Base-by-base conservation (phyloP, 2,888 invertebrate species). In the Lordiphosa fenestrarum region DNA sequence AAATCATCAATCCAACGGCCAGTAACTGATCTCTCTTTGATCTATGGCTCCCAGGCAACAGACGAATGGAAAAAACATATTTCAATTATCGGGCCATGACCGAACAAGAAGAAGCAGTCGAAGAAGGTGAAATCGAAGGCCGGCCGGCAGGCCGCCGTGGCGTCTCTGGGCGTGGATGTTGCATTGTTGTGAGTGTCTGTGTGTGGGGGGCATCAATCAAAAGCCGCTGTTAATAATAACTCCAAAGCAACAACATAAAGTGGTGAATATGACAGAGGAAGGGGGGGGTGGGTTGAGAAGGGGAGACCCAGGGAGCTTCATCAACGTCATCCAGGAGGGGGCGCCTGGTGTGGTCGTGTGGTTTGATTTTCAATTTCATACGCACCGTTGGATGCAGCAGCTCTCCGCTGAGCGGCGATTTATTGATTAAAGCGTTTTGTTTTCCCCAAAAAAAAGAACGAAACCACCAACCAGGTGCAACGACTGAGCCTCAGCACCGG, bases 1-100 rank as follows among this genome's bases (percentile, higher is more conserved):
- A 80, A 83, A 80, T 80, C 85, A 80, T 80, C 59, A 69, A 68
- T 41, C 58, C 55, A 52, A 53, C 60, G 59, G 51, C 67, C 48
- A 58, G 36, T 39, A 48, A 35, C 41, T 53, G 46, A 21, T 23
- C 47, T 53, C 66, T 57, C 84, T 78, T 78, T 78, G 83, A 84
- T 78, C 78, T 72, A 15, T 42, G 15, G 61, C 55, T 60, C 56
- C 50, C 44, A 13, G 33, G 44, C 42, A 40, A 6, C 33, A n/a
- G 25, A 41, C 40, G 41, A 52, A 48, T 41, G 33, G 30, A 15
- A 52, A 69, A 85, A 81, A 65, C 69, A 83, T 85, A 85, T 85
- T 80, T 83, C 85, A 80, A 80, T 80, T 80, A 85, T 75, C 74
- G 61, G 66, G 66, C 82, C 84, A 76, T 76, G 84, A 76, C 84